Evolutionary conservation across 2,888 invertebrate genomes (phyloP), one percentile per base, ranked within the genome.

Genomic region (Tinea pellionella): DNA sequence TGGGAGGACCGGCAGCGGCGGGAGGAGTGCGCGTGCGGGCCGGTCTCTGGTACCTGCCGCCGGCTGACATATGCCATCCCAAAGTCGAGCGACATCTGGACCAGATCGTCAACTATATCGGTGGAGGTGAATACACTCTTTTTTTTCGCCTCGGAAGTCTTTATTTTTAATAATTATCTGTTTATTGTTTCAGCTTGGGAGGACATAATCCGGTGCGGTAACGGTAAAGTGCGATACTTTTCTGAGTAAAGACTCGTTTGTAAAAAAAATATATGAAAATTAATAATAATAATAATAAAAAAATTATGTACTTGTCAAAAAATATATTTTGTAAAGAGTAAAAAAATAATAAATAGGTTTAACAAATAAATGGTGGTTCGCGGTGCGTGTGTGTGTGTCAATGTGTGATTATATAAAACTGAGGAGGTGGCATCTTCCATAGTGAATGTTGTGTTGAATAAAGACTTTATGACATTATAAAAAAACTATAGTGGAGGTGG

Each of bases 131-230:
- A 69, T 68, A 15, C 2, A 3, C 37, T 1, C 13, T 37, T 24
- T 19, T 24, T 24, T 51, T 8, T 8, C 2, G 42, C 3, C 8
- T 42, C 42, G 42, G 8, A n/a, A n/a, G n/a, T n/a, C n/a, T 2
- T 13, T 42, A 8, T 8, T n/a, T 42, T 13, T 42, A 8, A 42
- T 42, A 13, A 42, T 42, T 8, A n/a, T 12, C 2, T 42, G 42
- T 42, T 12, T 24, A 24, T 24, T 24, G 24, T 88, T 88, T 59
- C 89, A 94, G 94, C 93, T 61, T 94, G 94, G 94, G 92, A 92
- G 68, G 93, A 93, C 70, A 89, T 92, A 69, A 78, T 91, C 72
- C 88, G 89, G 57, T 82, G 84, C 70, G 79, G 80, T 63, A 69
- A 71, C 62, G 80, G 81, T 70, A 87, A 87, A 67, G 80, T 81